Percentiles rank a stretch among this genome's conserved stretches.
Conservation (phyloP, 2,888 invertebrate species). For the Caenorhabditis virilis region DNA sequence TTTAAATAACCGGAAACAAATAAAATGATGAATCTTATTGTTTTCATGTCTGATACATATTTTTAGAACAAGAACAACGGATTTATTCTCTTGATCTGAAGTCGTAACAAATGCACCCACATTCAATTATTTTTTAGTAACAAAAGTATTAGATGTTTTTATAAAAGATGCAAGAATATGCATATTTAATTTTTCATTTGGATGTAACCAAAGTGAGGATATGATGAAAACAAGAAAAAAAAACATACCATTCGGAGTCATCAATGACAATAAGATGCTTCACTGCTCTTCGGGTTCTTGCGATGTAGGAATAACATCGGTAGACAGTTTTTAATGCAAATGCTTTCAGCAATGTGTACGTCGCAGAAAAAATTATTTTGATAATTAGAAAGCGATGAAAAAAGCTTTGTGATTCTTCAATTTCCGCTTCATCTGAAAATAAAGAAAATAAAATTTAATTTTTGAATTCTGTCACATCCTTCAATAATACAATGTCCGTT, state of each 20-base stretch:
- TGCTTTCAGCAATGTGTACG: slow-evolving; percentile 33
- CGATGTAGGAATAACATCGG: slow-evolving; percentile 42
- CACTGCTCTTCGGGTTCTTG: slow-evolving; percentile 27
- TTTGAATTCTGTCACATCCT: background rate
- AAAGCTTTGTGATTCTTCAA: slow-evolving; percentile 14
- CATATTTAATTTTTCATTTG: too few species aligned
- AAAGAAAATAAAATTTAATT: background rate
- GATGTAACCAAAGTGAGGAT: too few species aligned
- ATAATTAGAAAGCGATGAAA: slow-evolving; percentile 29
- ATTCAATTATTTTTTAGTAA: too few species aligned
- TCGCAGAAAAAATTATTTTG: slow-evolving; percentile 31
- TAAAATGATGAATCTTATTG: too few species aligned
- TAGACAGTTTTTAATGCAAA: slow-evolving; percentile 36
- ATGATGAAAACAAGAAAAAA: background rate
- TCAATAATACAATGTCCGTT: too few species aligned
- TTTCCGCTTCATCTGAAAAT: background rate
- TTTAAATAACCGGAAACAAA: too few species aligned
- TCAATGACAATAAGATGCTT: slow-evolving; percentile 27
- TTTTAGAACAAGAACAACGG: too few species aligned
- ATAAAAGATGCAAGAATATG: too few species aligned
- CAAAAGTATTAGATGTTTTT: too few species aligned
- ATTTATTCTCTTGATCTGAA: too few species aligned
- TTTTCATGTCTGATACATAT: too few species aligned
- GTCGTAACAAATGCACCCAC: too few species aligned
- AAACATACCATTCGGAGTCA: slow-evolving; percentile 13